Evolutionary conservation across 2,888 invertebrate species (phyloP), one percentile per base, ranked within the genome.

Genomic region (Dryocosmus kuriphilus): DNA sequence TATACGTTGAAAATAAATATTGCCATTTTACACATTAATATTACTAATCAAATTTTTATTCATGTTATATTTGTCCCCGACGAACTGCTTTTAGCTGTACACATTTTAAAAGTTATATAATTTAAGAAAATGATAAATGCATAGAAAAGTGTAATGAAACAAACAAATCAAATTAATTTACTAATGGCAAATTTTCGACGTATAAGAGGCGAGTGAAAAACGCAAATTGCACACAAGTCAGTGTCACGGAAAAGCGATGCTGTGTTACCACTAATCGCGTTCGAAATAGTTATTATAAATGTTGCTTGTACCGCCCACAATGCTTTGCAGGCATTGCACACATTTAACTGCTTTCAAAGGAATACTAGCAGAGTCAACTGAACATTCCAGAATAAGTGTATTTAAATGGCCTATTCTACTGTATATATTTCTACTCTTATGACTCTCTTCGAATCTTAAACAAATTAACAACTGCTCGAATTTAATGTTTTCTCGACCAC

Each of bases 361-460:
- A 71, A 71, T 71, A 46, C 51, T 71, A 71, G 71, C 71, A 71
- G 51, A 71, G 46, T 71, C 71, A 71, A 71, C 30, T 71, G 51
- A 51, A 71, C 46, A 71, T 71, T 71, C 71, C 71, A 71, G 71
- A 71, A 71, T 71, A 71, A 71, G 51, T 71, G 51, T 51, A 71
- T 65, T 65, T 65, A 24, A 41, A 65, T 71, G 32, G 46, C 51
- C 51, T 27, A 71, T 51, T 71, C 27, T 71, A 71, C 41, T 46
- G 46, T 71, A 71, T 24, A 71, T 71, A 71, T 71, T 46, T 27
- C 67, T 51, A 46, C 46, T 46, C 19, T 71, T 71, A 71, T 46
- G 67, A 30, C 71, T 71, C 71, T 71, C 46, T 46, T 30, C 4
- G 27, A 32, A 71, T 51, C 41, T 60, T 67, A 51, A 71, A 71